Base-by-base conservation (phyloP, 1,140 invertebrate species). In the Belonocnema kinseyi region DNA sequence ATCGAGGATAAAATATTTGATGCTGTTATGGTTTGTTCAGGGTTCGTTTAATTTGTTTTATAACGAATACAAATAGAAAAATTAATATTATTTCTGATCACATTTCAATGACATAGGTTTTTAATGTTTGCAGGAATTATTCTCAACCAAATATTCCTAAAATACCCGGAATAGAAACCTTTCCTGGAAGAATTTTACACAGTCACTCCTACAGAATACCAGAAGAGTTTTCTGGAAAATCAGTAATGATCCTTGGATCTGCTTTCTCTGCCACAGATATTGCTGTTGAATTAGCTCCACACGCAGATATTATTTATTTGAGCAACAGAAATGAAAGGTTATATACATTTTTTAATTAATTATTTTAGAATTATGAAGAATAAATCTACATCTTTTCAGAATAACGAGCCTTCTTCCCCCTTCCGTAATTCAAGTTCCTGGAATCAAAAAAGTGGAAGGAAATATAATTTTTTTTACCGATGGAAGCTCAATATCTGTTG, bases 221-320 rank as follows among this genome's bases (percentile, higher is more conserved):
- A 0, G 91, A 94, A 61, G 52, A 78, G 46, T 96, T 93, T 86
- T 79, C 82, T 21, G 91, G 86, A 11, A 92, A 94, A 87, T 92
- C 73, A 58, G 94, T 96, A 1, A 88, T 95, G 14, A 86, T 96
- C 77, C 87, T 96, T 72, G 96, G 96, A 40, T 94, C 92, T 54
- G 93, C 93, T 26, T 90, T 93, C 54, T 96, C 95, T 3, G 96
- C 94, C 4, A 87, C 93, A 54, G 95, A 97, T 85, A 95, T 96
- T 73, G 91, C 92, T 26, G 74, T 93, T 0, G 94, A 95, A 79
- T 85, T 95, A 33, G 82, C 92, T 2, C 21, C 85, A 11, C 78
- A 88, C 54, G 92, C 92, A 3, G 87, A 90, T 82, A 82, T 92
- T 73, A 92, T 94, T 79, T 92, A 90, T 52, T 58, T 92, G 1